Conservation (phyloP, 2,797 vertebrate genomes). For the Scleropages formosus region DNA sequence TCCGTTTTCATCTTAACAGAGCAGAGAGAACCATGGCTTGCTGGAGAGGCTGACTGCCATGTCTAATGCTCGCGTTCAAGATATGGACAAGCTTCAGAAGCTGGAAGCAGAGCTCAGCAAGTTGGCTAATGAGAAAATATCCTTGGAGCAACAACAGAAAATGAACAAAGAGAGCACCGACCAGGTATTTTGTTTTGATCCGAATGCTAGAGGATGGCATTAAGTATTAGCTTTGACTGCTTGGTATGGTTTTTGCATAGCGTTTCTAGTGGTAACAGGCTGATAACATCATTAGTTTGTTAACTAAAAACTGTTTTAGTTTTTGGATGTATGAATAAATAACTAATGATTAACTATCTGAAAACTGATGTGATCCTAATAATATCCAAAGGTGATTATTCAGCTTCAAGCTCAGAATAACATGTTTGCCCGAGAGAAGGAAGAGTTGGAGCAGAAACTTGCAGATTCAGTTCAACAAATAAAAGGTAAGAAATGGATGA, state of each 20-base stretch:
- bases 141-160: conserved; percentile 72
- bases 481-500: conserved; percentile 69
- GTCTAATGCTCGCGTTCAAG: conserved; percentile 71
- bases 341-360: not conserved
- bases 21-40: conserved; percentile 84
- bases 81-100: conserved; percentile 74
- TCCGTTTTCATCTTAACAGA: conserved; percentile 60
- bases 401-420: conserved; percentile 71
- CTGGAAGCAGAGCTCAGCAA: conserved; percentile 80
- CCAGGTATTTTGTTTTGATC: conserved; percentile 63
- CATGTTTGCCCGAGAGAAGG: conserved; percentile 72
- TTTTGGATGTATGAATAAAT: not conserved
- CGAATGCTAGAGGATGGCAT: not conserved
- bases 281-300: not conserved
- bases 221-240: not conserved
- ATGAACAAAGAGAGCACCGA: conserved; percentile 68
- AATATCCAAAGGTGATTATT: conserved; percentile 48
- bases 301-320: not conserved
- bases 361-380: conserved; percentile 2
- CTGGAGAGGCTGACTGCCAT: conserved; percentile 83
- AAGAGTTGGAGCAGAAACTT: conserved; percentile 68
- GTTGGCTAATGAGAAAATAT: conserved; percentile 62
- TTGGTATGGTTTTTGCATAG: not conserved
- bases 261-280: not conserved
- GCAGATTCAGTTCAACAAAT: conserved; percentile 70